These are phyloP conservation scores for Polypedilum vanderplanki DNA, from an alignment of 1,140 invertebrate genomes.

Conservation along the genomic window DNA sequence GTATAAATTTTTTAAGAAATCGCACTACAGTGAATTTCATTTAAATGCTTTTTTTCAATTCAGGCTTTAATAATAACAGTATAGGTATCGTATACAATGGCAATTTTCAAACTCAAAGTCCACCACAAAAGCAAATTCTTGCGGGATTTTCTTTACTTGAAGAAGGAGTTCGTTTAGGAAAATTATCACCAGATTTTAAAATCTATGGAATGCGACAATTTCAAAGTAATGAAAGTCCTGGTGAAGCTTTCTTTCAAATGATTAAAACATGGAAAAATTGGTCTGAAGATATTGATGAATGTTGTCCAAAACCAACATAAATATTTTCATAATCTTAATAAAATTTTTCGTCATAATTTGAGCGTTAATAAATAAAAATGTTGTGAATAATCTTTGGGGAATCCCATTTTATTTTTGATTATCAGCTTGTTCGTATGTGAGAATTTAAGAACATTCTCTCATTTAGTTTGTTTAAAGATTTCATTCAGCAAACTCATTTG, in stretches of 20 bases:
- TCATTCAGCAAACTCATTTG: too few relatives aligned
- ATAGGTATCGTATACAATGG: slow-evolving; percentile 66
- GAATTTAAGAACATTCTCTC: too few relatives aligned
- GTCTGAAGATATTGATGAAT: slow-evolving; percentile 32
- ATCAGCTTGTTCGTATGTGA: too few relatives aligned
- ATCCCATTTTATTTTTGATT: too few relatives aligned
- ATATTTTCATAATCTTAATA: too few relatives aligned
- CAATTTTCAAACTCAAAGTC: slow-evolving; percentile 51
- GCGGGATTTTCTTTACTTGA: slow-evolving; percentile 51
- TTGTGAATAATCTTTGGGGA: too few relatives aligned
- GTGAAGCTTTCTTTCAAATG: slow-evolving; percentile 51
- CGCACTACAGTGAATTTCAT: too few relatives aligned
- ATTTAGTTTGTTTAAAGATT: too few relatives aligned
- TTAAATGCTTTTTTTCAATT: background rate
- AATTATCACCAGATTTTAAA: slow-evolving; percentile 51
- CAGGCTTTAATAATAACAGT: slow-evolving; percentile 51
- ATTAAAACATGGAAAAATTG: slow-evolving; percentile 54
- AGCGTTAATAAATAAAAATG: too few relatives aligned
- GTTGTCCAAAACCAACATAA: too few relatives aligned
- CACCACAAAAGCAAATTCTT: slow-evolving; percentile 48
- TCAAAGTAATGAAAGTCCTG: slow-evolving; percentile 54
- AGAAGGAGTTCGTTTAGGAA: slow-evolving; percentile 53
- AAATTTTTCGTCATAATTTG: too few relatives aligned
- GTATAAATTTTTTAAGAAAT: background rate
- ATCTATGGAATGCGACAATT: slow-evolving; percentile 57